These are phyloP conservation scores for Alosa alosa DNA, from an alignment of 2,113 vertebrate genomes.

Conservation along the genomic window DNA sequence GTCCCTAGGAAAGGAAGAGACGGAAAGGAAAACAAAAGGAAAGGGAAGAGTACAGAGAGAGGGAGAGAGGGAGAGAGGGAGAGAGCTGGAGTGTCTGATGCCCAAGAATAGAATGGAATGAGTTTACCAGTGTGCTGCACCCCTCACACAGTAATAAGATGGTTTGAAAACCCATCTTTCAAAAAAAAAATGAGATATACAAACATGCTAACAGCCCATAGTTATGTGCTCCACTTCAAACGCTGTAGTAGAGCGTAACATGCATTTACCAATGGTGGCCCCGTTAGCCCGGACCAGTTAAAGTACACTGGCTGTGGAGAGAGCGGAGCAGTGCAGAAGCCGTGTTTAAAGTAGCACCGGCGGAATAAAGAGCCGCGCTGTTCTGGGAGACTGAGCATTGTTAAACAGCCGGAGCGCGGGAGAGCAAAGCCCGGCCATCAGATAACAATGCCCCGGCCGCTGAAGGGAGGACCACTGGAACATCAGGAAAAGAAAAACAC, in stretches of 20 bases:
- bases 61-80: conserved; percentile 31
- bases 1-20: conserved; percentile 8
- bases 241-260: neutral
- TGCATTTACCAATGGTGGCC: conserved; percentile 8
- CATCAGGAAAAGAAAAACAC: conserved; percentile 1
- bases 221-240: conserved; percentile 9
- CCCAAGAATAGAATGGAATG: neutral
- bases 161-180: neutral
- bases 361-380: conserved; percentile 32
- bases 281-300: neutral
- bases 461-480: neutral
- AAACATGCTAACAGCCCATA: conserved; percentile 1
- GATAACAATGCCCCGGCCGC: conserved; percentile 19
- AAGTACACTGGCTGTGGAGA: neutral
- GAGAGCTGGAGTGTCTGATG: neutral
- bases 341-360: conserved; percentile 7
- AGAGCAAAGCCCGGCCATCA: conserved; percentile 33
- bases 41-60: neutral
- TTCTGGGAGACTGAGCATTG: conserved; percentile 47
- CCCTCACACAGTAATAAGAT: neutral
- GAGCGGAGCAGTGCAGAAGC: neutral
- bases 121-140: neutral
- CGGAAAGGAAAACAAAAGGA: neutral
- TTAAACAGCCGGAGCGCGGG: conserved; percentile 33
- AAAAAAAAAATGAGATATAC: conserved; percentile 4